phyloP scores from a whole-genome alignment of 2,113 vertebrate genomes.

The Sula dactylatra region DNA sequence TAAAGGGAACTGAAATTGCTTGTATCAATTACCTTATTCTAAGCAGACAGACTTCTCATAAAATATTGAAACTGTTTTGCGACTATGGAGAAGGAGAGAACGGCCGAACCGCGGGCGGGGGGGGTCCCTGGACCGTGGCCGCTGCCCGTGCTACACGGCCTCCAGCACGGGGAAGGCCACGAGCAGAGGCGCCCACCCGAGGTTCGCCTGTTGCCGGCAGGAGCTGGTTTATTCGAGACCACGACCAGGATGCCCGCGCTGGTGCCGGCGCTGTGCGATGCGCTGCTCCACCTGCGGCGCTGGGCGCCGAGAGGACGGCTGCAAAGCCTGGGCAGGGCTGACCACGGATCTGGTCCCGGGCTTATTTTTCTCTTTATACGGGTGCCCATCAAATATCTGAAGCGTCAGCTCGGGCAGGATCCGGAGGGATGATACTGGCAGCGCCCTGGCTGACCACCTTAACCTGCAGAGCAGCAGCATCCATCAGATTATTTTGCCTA shows the following conservation, averaged over 20 bases:
- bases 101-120: not conserved
- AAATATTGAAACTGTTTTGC: not conserved
- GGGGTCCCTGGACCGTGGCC: not conserved
- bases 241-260: fast-evolving
- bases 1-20: conserved; percentile 56
- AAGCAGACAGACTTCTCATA: not conserved
- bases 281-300: not conserved
- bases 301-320: not conserved
- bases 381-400: not conserved
- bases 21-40: conserved; percentile 57
- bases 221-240: not conserved
- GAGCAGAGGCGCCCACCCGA: fast-evolving
- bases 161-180: not conserved
- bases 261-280: not conserved
- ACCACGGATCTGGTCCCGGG: not conserved
- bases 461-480: not conserved
- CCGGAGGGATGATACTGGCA: not conserved
- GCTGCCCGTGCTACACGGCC: fast-evolving
- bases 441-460: not conserved
- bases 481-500: not conserved
- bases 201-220: not conserved
- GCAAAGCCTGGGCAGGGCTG: not conserved
- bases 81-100: not conserved
- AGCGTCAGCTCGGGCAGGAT: not conserved
- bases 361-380: not conserved